Evolutionary conservation across 2,113 vertebrate genomes (phyloP).

Genomic region (Psilopogon haemacephalus): DNA sequence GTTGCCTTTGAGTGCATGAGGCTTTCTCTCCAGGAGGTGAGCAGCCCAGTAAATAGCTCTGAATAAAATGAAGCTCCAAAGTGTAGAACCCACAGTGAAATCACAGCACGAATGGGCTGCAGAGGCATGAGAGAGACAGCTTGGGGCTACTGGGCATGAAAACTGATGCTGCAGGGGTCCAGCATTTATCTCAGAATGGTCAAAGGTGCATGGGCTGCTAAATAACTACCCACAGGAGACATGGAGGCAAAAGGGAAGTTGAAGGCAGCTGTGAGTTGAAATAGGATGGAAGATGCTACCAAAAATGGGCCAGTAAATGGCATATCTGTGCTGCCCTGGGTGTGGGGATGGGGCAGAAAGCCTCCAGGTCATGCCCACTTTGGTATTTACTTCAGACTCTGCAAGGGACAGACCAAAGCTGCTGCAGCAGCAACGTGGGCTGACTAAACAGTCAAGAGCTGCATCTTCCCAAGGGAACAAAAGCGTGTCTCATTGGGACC

Average conservation of each 20-base stretch:
- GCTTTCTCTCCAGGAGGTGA: background rate
- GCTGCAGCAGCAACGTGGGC: background rate
- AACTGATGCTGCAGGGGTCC: rapidly evolving
- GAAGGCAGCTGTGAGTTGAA: background rate
- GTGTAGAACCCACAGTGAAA: background rate
- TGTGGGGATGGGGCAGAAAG: background rate
- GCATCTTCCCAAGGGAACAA: background rate
- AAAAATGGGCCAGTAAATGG: background rate
- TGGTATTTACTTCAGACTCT: background rate
- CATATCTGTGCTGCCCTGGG: background rate
- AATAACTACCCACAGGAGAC: background rate
- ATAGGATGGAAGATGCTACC: background rate
- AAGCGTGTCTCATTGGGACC: background rate
- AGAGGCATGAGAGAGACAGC: background rate
- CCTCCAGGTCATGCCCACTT: background rate
- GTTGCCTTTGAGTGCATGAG: background rate
- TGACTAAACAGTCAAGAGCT: background rate
- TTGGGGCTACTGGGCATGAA: background rate
- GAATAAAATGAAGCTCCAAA: background rate
- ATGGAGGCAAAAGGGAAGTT: background rate
- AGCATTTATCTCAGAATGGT: background rate
- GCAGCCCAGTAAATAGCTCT: background rate
- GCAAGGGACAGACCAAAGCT: background rate
- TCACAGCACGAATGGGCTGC: rapidly evolving
- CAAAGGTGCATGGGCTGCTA: background rate